phyloP scores from a whole-genome alignment of 2,888 invertebrate genomes.

The Polyommatus iphigenia region DNA sequence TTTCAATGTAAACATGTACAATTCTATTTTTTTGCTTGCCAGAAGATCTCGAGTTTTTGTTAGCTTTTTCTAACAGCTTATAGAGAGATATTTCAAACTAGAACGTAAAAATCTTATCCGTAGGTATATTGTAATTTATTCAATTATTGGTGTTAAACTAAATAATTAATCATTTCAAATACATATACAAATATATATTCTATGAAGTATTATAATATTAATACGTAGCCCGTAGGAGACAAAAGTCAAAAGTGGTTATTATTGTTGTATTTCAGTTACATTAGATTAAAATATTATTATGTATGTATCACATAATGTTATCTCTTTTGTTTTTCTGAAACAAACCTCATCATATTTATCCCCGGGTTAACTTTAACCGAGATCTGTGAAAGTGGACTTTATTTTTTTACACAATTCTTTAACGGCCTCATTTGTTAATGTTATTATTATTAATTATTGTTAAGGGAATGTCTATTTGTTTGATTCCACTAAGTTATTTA shows the following conservation, averaged over 20 bases:
- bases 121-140: too few species aligned
- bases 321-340: neutral
- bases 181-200: neutral
- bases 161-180: too few species aligned
- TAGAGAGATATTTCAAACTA: too few species aligned
- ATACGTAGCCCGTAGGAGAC: neutral
- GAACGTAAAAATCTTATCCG: too few species aligned
- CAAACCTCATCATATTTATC: neutral
- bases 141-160: neutral
- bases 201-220: neutral
- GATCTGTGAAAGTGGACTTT: neutral
- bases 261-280: neutral
- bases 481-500: neutral
- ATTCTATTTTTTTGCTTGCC: too few species aligned
- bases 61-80: too few species aligned
- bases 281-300: too few species aligned
- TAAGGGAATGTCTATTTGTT: neutral
- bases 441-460: neutral
- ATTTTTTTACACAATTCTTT: neutral
- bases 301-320: too few species aligned
- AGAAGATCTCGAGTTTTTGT: too few species aligned
- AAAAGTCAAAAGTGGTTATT: neutral
- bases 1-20: too few species aligned
- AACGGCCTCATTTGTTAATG: neutral
- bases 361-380: neutral